Evolutionary conservation across 2,888 invertebrate genomes (phyloP).

Genomic region (Campoletis raptor): DNA sequence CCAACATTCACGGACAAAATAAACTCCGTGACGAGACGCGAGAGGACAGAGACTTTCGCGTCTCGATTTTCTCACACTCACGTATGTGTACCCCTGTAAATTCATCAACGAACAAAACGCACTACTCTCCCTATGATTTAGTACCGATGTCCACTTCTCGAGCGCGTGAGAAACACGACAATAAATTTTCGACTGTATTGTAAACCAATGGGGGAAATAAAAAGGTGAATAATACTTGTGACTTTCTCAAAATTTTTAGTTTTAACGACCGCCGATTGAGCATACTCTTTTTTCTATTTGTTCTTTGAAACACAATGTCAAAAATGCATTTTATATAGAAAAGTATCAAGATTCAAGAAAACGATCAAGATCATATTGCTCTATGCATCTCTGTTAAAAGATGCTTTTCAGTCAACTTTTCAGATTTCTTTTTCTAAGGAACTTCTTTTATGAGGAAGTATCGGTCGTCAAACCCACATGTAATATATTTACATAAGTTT

Average conservation of each 20-base stretch:
- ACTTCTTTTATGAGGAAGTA: not conserved
- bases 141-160: slow-evolving; percentile 19
- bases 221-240: not conserved
- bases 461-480: slow-evolving; percentile 9
- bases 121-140: slow-evolving; percentile 34
- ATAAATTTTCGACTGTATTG: slow-evolving; percentile 29
- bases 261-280: not conserved
- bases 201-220: not conserved
- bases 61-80: slow-evolving; percentile 51
- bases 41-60: slow-evolving; percentile 46
- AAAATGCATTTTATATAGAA: not conserved
- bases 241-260: slow-evolving; percentile 20
- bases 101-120: slow-evolving; percentile 38
- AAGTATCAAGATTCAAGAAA: not conserved
- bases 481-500: slow-evolving; percentile 20
- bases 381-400: not conserved
- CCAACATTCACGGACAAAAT: slow-evolving; percentile 47
- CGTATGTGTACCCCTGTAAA: slow-evolving; percentile 22
- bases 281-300: not conserved
- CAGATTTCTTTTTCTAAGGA: not conserved
- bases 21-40: slow-evolving; percentile 52
- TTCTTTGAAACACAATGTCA: not conserved
- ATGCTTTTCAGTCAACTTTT: not conserved
- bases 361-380: not conserved
- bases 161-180: slow-evolving; percentile 33